phyloP scores from a whole-genome alignment of 2,113 vertebrate species.

The Butastur rufipennis region DNA sequence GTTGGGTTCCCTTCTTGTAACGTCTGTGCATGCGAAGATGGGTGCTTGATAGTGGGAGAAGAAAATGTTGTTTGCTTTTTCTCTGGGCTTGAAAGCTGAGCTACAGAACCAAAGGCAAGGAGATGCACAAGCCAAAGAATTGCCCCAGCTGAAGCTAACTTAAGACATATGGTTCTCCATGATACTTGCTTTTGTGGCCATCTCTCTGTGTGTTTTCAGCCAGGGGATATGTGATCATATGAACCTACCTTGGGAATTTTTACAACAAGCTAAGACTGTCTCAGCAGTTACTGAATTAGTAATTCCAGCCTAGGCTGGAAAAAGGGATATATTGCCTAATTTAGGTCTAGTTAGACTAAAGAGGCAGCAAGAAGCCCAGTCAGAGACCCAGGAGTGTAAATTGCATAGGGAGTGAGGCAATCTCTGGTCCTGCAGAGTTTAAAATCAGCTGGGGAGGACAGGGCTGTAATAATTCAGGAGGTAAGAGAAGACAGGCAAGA shows the following conservation, averaged over 20 bases:
- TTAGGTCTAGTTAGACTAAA: not conserved
- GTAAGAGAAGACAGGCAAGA: not conserved
- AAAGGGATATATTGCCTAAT: not conserved
- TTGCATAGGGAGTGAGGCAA: fast-evolving
- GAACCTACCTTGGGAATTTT: not conserved
- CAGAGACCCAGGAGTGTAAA: not conserved
- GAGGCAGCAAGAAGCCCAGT: not conserved
- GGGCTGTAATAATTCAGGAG: fast-evolving
- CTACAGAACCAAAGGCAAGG: not conserved
- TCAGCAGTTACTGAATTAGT: not conserved
- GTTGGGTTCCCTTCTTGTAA: not conserved
- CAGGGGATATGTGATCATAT: not conserved
- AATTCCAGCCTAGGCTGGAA: not conserved
- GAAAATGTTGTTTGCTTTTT: not conserved
- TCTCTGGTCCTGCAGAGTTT: not conserved
- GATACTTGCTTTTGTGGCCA: not conserved
- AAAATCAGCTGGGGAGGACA: fast-evolving
- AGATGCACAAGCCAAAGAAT: not conserved
- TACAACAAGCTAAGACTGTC: not conserved
- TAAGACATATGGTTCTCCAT: not conserved
- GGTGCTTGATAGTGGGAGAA: not conserved
- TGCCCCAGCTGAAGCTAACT: not conserved
- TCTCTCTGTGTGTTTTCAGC: not conserved
- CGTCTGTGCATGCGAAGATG: not conserved
- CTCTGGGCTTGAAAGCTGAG: not conserved